A percentile compares a stretch with the other conserved stretches of the same genome.
Conservation (phyloP, 2,888 invertebrate genomes). For the Euzophera pinguis region DNA sequence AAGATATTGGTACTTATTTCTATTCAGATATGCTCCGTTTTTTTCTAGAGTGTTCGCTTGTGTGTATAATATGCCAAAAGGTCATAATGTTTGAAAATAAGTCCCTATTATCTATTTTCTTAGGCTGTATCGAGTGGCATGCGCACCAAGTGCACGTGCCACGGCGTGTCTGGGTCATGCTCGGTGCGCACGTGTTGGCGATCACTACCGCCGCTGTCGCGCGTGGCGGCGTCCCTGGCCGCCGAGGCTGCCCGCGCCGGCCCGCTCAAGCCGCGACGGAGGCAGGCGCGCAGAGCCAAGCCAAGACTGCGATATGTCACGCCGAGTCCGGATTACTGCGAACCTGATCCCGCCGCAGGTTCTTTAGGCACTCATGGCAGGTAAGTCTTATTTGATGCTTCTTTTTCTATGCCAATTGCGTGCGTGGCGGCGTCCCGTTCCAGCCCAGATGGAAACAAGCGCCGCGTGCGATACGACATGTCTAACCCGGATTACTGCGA, state of each 20-base stretch:
- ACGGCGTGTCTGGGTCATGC: conserved; percentile 91
- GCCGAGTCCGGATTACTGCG: conserved; percentile 91
- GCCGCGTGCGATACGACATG: conserved; percentile 86
- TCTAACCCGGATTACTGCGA: conserved; percentile 92
- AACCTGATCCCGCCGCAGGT: conserved; percentile 85
- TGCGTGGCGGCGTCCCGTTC: conserved; percentile 79
- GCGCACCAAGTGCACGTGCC: conserved; percentile 87
- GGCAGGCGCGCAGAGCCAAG: conserved; percentile 55
- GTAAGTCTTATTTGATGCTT: conserved; percentile 52
- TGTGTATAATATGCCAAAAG: too few species aligned
- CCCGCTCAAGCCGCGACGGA: conserved; percentile 52
- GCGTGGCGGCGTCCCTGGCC: conserved; percentile 78
- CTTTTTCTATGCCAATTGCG: conserved; percentile 78
- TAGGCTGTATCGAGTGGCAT: conserved; percentile 81
- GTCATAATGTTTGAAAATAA: too few species aligned
- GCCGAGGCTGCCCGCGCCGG: conserved; percentile 63
- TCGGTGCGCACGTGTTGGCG: conserved; percentile 91
- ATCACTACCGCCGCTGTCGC: conserved; percentile 82
- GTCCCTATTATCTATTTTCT: background rate
- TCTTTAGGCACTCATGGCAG: conserved; percentile 88
- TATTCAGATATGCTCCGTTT: too few species aligned
- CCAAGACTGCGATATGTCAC: conserved; percentile 86
- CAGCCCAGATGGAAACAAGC: conserved; percentile 52
- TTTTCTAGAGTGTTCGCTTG: too few species aligned
- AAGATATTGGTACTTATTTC: too few species aligned